A percentile compares a stretch with the other conserved stretches of the same genome.
Conservation (phyloP, 2,888 invertebrate species). For the Cephus pulcher region DNA sequence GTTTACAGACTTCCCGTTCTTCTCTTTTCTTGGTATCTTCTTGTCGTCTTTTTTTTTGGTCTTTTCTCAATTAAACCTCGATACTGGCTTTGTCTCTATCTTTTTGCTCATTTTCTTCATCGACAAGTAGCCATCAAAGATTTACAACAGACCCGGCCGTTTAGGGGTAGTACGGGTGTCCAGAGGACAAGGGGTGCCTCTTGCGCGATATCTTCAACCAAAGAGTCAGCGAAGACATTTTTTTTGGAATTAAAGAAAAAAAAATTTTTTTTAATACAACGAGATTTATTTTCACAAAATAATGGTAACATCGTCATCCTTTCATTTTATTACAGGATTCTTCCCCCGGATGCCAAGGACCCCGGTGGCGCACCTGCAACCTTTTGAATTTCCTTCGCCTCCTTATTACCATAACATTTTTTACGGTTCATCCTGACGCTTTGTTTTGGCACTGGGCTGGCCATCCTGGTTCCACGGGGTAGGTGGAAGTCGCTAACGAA, state of each 20-base stretch:
- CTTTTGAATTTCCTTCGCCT: background rate
- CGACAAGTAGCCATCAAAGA: conserved; percentile 6
- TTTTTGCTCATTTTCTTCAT: conserved; percentile 7
- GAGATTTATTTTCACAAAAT: background rate
- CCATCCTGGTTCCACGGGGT: background rate
- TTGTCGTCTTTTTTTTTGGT: background rate
- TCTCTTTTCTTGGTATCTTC: background rate
- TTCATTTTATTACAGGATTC: background rate
- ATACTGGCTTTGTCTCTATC: conserved; percentile 6
- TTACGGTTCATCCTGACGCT: background rate
- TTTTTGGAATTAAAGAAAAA: too few species aligned
- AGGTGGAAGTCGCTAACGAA: background rate
- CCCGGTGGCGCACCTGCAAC: background rate
- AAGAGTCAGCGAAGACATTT: background rate
- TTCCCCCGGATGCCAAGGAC: background rate
- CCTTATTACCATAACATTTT: background rate
- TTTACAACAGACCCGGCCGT: background rate
- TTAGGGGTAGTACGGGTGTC: background rate
- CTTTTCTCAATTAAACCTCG: background rate
- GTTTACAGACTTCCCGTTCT: background rate
- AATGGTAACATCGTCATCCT: background rate
- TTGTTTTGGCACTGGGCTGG: background rate
- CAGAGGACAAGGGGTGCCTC: background rate
- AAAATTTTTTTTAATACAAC: background rate
- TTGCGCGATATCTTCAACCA: background rate